Evolutionary conservation across 2,797 vertebrate species (phyloP).

Genomic region (Sternotherus odoratus): DNA sequence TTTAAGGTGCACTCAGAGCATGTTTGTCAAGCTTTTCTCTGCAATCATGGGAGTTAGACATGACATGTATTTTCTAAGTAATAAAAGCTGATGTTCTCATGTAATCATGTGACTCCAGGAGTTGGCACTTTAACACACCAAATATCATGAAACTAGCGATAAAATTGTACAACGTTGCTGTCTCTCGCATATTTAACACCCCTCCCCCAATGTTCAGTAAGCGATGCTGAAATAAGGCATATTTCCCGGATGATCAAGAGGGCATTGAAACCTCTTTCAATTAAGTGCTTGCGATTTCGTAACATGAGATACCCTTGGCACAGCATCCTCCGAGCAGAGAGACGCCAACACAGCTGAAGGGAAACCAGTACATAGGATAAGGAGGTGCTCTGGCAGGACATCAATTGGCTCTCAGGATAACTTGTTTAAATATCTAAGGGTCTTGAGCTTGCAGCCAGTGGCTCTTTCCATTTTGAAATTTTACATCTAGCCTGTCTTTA

Average conservation of each 20-base stretch:
- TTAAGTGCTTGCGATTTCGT: slow-evolving; percentile 25
- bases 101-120: slow-evolving; percentile 14
- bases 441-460: background rate
- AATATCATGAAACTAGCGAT: background rate
- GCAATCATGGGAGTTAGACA: background rate
- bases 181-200: background rate
- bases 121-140: background rate
- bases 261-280: slow-evolving; percentile 9
- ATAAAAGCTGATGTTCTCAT: background rate
- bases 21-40: background rate
- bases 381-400: slow-evolving; percentile 40
- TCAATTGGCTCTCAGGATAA: slow-evolving; percentile 29
- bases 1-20: background rate
- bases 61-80: background rate
- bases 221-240: background rate
- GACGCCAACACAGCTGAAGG: slow-evolving; percentile 31
- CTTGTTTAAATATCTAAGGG: background rate
- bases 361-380: slow-evolving; percentile 21
- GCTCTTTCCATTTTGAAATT: slow-evolving; percentile 42
- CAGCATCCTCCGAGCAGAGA: slow-evolving; percentile 10
- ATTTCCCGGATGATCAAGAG: slow-evolving; percentile 22
- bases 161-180: background rate
- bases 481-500: background rate
- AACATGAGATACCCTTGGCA: slow-evolving; percentile 35
- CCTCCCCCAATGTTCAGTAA: background rate